phyloP scores from a whole-genome alignment of 1,140 invertebrate species.

The Sarcophaga peregrina region DNA sequence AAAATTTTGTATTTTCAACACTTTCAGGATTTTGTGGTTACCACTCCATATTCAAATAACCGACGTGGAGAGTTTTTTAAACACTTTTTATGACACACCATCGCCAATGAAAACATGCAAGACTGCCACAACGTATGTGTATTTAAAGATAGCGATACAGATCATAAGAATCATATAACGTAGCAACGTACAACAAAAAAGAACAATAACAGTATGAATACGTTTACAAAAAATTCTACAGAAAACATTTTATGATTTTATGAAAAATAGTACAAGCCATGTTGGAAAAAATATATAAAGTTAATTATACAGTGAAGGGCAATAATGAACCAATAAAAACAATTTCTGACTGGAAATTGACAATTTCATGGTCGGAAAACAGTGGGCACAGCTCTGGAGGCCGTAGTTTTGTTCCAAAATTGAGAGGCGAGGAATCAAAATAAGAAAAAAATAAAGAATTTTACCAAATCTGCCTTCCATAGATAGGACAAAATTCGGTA shows the following conservation, averaged over 20 bases:
- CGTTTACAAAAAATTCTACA: background rate
- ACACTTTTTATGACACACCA: conserved; percentile 15
- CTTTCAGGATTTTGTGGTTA: background rate
- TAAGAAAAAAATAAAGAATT: too few species aligned
- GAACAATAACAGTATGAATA: background rate
- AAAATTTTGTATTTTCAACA: too few species aligned
- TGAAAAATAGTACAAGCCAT: background rate
- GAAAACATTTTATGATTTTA: background rate
- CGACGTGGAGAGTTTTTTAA: background rate
- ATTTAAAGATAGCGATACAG: background rate
- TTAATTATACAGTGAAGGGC: background rate
- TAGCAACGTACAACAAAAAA: background rate
- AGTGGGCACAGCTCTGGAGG: too few species aligned
- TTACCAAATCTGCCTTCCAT: too few species aligned
- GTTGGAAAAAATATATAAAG: background rate
- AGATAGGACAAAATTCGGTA: too few species aligned
- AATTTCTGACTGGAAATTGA: too few species aligned
- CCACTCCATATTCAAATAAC: background rate
- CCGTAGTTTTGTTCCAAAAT: too few species aligned
- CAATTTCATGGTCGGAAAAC: too few species aligned
- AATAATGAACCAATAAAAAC: background rate
- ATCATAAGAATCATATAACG: conserved; percentile 15
- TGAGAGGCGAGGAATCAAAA: too few species aligned
- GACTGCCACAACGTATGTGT: background rate
- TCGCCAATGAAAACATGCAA: background rate